Base-by-base conservation (phyloP, 2,888 invertebrate species). In the Ochlodes sylvanus region DNA sequence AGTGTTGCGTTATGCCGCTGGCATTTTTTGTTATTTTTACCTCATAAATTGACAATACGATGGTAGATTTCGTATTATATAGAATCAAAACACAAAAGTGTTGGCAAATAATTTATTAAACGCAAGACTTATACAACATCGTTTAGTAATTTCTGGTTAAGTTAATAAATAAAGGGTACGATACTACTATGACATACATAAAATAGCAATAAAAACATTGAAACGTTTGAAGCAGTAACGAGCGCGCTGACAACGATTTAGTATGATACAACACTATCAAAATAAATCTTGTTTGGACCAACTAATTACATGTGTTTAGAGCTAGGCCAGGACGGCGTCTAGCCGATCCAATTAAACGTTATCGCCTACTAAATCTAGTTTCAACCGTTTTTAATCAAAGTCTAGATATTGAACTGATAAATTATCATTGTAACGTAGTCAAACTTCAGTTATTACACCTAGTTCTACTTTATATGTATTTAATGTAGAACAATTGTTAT, bases 241-340 rank as follows among this genome's bases (percentile, higher is more conserved):
- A 38, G 12, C 38, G 0, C 27, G 54, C 6, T 27, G 27, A 54
- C 54, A 54, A 12, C 4, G 27, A 54, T 27, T 14, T 54, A 54
- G 12, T 54, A 54, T 54, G 54, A 54, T 21, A 54, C 14, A 5
- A 5, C 5, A 21, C 6, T 56, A 38, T 34, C 14, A 58, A 58
- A 42, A 58, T 58, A 42, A 58, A 58, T 58, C 58, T 17, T 21
- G 58, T 58, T 42, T 42, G 14, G 38, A 57, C 42, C 58, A 19
- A 42, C 58, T 58, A 42, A 58, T 58, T 58, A 58, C 21, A 58
- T n/a, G 41, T n/a, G 54, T 32, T 41, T 57, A 41, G 41, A 57
- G 19, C 17, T 42, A 21, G n/a, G 14, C 41, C 17, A 21, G 21
- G 14, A 21, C 58, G 42, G 7, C 41, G 41, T 58, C 19, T 41